Evolutionary conservation across 2,113 vertebrate genomes (phyloP), one percentile per base, ranked within the genome.

Genomic region (Dromas ardeola): DNA sequence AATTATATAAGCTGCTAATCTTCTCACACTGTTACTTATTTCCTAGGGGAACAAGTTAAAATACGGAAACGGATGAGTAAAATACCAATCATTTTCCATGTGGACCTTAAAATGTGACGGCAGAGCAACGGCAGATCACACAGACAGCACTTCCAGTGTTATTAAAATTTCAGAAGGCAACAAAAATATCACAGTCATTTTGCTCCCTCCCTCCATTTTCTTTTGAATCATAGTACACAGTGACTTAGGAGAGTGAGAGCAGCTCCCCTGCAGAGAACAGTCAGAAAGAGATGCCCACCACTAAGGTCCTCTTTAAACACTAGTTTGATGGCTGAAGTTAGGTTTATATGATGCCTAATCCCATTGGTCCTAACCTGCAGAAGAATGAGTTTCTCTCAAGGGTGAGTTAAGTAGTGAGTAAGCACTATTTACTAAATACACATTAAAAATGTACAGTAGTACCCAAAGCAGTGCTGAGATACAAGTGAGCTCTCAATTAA

Each of bases 41-140:
- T 97, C 74, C 78, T 36, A 43, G 50, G 81, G 52, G 62, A 95
- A 47, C 38, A 83, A 83, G 58, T 42, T 73, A 77, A 91, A 88
- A 93, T 78, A 69, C 4, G 1, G 84, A 84, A 91, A 72, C 2
- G 9, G 43, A 85, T 71, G 47, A 91, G 67, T 84, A 93, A 94
- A 94, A 86, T 58, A 59, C 29, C 47, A 62, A 6, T 50, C 10
- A 70, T 59, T 88, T 85, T 88, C 67, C 83, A 81, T 3, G 6
- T 20, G 40, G 50, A 92, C 56, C 40, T 81, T 84, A 74, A 84
- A 81, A 92, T 9, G 7, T 20, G 52, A 81, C 13, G 77, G 80
- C 69, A 88, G 50, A 90, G 65, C 61, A 89, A 84, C 0, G 9
- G 52, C 36, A 86, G 86, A 86, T 55, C 72, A 74, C 59, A 71